Evolutionary conservation across 2,888 invertebrate genomes (phyloP), one percentile per base, ranked within the genome.

Genomic region (Plebejus anna): DNA sequence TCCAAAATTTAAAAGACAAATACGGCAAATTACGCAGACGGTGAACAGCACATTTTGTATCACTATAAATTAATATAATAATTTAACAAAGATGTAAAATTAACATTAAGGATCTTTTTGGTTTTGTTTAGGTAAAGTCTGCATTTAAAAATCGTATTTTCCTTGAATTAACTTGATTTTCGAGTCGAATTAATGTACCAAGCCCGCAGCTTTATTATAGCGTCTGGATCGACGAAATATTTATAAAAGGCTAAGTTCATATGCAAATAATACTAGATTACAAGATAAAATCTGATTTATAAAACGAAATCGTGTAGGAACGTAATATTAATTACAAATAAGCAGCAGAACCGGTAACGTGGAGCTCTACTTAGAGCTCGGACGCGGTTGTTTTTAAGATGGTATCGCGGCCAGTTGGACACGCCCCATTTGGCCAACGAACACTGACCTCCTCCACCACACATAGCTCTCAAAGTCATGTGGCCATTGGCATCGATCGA

Each of bases 371-470:
- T 28, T 61, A 7, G 38, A 70, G 3, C 32, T 70, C 70, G 4
- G 13, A 22, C 70, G 6, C 38, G 32, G 4, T 36, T 70, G 32
- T 38, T 70, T 32, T 38, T 16, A 38, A n/a, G 70, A 70, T 36
- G 16, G 70, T 38, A 70, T n/a, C 38, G 70, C 70, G 38, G 70
- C 70, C 70, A 70, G 16, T 70, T 38, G 70, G 70, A 70, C 70
- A 70, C 70, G 38, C 70, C 70, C 70, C 16, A 70, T 70, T 70
- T 70, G 70, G 70, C 70, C 16, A n/a, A 70, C 36, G 70, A 70
- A 38, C 70, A 70, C 36, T 70, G 70, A 70, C 70, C 70, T 70
- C 70, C 70, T 70, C 7, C 70, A 38, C 16, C 38, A 70, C 70
- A 70, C 5, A 38, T 70, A 38, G 70, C n/a, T 70, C 38, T 38